Evolutionary conservation across 2,113 vertebrate genomes (phyloP).

Genomic region (Osmerus eperlanus): DNA sequence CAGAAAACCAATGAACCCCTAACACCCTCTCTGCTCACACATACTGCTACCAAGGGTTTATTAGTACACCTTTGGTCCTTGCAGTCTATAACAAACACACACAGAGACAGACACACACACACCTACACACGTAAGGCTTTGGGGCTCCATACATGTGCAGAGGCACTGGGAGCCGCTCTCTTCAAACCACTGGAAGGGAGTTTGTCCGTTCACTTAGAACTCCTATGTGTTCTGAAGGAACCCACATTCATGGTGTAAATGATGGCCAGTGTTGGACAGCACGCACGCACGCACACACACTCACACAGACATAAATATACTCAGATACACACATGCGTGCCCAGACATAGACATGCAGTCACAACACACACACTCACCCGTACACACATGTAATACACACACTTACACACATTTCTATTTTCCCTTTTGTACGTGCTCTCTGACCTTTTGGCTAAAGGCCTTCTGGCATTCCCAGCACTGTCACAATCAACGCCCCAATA

Average conservation of each 20-base stretch:
- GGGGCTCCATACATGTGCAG: constrained; percentile 1
- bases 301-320: neutral
- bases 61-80: constrained; percentile 34
- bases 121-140: neutral
- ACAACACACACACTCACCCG: too few species aligned
- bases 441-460: constrained; percentile 13
- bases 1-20: constrained; percentile 86
- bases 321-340: constrained; percentile 2
- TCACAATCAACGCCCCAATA: constrained; percentile 33
- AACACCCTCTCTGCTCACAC: constrained; percentile 64
- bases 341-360: constrained; percentile 6
- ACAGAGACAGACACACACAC: neutral
- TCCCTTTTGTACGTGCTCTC: constrained; percentile 26
- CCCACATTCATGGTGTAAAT: too few species aligned
- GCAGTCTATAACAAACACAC: constrained; percentile 30
- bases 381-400: neutral
- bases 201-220: too few species aligned
- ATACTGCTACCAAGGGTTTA: constrained; percentile 31
- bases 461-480: constrained; percentile 29
- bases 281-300: neutral
- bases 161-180: constrained; percentile 5
- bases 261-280: neutral
- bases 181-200: neutral
- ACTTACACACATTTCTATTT: neutral
- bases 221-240: too few species aligned